Evolutionary conservation across 2,113 vertebrate genomes (phyloP).

Genomic region (Grantiella picta): DNA sequence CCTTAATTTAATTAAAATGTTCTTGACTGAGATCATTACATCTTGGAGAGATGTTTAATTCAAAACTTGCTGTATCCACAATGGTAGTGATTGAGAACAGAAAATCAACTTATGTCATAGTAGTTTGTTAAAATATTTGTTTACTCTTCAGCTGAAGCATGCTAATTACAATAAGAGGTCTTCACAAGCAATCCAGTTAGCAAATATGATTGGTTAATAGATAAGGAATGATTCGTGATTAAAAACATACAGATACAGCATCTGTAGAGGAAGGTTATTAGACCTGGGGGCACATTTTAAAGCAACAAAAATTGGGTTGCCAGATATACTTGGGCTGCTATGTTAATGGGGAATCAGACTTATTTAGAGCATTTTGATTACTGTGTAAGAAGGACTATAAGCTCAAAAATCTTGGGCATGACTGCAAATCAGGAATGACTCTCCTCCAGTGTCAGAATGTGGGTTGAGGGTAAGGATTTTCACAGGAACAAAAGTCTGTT

Average conservation of each 20-base stretch:
- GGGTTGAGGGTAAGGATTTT: not conserved
- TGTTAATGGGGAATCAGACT: not conserved
- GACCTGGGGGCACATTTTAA: not conserved
- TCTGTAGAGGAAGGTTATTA: not conserved
- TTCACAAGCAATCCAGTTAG: constrained; percentile 69
- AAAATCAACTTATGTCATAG: constrained; percentile 72
- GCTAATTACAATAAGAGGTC: constrained; percentile 77
- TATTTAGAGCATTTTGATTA: not conserved
- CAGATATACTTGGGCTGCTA: not conserved
- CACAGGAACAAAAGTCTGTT: not conserved
- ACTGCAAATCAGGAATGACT: not conserved
- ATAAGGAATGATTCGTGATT: constrained; percentile 61
- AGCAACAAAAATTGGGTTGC: not conserved
- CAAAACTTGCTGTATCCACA: constrained; percentile 66
- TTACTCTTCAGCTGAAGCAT: constrained; percentile 72
- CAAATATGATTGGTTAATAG: constrained; percentile 71
- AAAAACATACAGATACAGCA: constrained; percentile 13
- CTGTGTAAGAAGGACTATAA: not conserved
- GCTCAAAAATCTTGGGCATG: not conserved
- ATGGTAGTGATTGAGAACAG: constrained; percentile 67
- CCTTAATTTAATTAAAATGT: constrained; percentile 72
- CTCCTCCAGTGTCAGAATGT: not conserved
- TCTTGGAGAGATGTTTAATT: constrained; percentile 71
- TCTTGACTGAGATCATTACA: constrained; percentile 71
- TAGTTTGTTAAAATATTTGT: constrained; percentile 77